Evolutionary conservation across 2,113 vertebrate species (phyloP), one percentile per base, ranked within the genome.

Genomic region (Chaetodon auriga): DNA sequence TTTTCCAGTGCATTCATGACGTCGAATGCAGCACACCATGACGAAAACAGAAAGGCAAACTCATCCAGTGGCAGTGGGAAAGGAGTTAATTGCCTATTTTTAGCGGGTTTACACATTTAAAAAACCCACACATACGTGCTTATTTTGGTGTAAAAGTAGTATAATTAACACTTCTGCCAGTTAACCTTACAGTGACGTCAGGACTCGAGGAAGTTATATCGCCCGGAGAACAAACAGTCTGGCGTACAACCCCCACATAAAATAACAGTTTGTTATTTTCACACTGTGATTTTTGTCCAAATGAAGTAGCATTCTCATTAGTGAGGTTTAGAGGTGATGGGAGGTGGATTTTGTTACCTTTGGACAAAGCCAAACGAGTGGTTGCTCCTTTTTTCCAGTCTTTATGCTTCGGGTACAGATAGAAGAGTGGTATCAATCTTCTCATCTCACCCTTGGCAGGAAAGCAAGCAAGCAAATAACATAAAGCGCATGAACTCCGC

Each of bases 401-500:
- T 51, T 25, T 21, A 55, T 21, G 62, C 61, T 35, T 16, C 16
- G 15, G 23, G 2, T 48, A 36, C 43, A 36, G 25, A 23, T 11
- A 51, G 38, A 2, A 49, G 25, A 60, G 55, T 62, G 7, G 9
- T 38, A 25, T 15, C 21, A 0, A 48, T 5, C 21, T 74, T 66
- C 4, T 49, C 21, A 55, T 41, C 21, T 41, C 15, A 25, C 41
- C 36, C 49, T 46, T 0, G 1, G 14, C 18, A 46, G 14, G 11
- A 49, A 18, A 43, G n/a, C 6, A 18, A 55, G 51, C 0, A 74
- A 65, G 10, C 18, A 1, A 38, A 19, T 64, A 62, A 38, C 61
- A 78, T 57, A 57, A 53, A 71, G 7, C 53, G 62, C 54, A 45
- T 38, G 75, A 64, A 69, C 45, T 48, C 36, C 36, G 55, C 13